Evolutionary conservation across 2,797 vertebrate species (phyloP).

Genomic region (Enteromius afrohamiltoni): DNA sequence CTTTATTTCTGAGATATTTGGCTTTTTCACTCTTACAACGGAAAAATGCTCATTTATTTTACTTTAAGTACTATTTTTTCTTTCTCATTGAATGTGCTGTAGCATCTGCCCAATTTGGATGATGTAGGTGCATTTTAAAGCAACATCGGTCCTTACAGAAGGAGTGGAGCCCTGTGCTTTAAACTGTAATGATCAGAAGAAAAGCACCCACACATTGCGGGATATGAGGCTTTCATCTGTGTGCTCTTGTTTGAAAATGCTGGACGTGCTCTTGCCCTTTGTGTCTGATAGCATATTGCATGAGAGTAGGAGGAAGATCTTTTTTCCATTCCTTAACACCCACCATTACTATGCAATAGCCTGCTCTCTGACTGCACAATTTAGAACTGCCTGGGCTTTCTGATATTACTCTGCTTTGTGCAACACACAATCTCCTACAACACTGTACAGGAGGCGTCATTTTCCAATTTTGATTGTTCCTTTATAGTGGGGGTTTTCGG

Average conservation of each 20-base stretch:
- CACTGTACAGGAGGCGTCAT: not conserved
- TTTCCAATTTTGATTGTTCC: slow-evolving; percentile 17
- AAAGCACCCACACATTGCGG: not conserved
- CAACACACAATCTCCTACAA: not conserved
- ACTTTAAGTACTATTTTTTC: not conserved
- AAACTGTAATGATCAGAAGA: not conserved
- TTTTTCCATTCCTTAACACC: not conserved
- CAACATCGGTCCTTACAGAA: not conserved
- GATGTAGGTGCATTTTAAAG: not conserved
- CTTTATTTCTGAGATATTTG: not conserved
- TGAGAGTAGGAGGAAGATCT: slow-evolving; percentile 10
- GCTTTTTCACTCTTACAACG: not conserved
- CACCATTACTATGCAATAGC: slow-evolving; percentile 17
- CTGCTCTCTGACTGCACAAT: not conserved
- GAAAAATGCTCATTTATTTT: not conserved
- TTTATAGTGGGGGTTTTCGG: not conserved
- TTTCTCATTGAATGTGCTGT: not conserved
- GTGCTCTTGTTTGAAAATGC: slow-evolving; percentile 5
- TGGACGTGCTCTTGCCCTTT: slow-evolving; percentile 10
- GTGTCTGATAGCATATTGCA: slow-evolving; percentile 16
- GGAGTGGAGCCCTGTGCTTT: not conserved
- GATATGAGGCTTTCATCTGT: slow-evolving; percentile 7
- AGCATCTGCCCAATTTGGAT: no score
- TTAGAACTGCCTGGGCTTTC: not conserved
- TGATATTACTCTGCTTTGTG: not conserved